A percentile compares a stretch with the other conserved stretches of the same genome.
phyloP scores from a whole-genome alignment of 2,113 vertebrate species.

The Mohoua ochrocephala region DNA sequence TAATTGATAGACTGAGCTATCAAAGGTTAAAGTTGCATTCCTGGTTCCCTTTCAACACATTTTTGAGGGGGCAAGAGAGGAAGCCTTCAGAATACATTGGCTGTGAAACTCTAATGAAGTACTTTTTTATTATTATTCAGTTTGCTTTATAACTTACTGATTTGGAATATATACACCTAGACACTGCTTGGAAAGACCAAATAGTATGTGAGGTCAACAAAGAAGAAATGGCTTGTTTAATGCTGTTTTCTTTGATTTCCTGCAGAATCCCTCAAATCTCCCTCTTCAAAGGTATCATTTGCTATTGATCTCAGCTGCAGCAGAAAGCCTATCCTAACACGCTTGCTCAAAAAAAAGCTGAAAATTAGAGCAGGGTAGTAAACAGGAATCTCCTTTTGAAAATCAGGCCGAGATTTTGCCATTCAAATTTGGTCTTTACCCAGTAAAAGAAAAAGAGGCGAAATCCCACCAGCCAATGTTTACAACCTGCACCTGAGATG shows the following conservation, averaged over 20 bases:
- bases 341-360: not conserved
- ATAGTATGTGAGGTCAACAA: not conserved
- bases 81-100: not conserved
- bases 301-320: constrained; percentile 27
- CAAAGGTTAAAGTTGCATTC: not conserved
- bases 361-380: not conserved
- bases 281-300: constrained; percentile 15
- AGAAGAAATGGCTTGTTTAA: not conserved
- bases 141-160: not conserved
- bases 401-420: not conserved
- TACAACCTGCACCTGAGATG: not conserved
- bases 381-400: not conserved
- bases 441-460: not conserved
- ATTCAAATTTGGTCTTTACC: not conserved
- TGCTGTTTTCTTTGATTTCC: constrained; percentile 25
- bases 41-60: not conserved
- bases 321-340: not conserved
- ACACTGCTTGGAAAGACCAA: not conserved
- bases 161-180: not conserved
- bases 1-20: not conserved
- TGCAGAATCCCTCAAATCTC: constrained; percentile 35
- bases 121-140: not conserved
- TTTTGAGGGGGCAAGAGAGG: not conserved
- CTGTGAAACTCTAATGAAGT: not conserved
- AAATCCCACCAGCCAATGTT: not conserved